Evolutionary conservation across 2,113 vertebrate genomes (phyloP).

Genomic region (Paratilapia polleni): DNA sequence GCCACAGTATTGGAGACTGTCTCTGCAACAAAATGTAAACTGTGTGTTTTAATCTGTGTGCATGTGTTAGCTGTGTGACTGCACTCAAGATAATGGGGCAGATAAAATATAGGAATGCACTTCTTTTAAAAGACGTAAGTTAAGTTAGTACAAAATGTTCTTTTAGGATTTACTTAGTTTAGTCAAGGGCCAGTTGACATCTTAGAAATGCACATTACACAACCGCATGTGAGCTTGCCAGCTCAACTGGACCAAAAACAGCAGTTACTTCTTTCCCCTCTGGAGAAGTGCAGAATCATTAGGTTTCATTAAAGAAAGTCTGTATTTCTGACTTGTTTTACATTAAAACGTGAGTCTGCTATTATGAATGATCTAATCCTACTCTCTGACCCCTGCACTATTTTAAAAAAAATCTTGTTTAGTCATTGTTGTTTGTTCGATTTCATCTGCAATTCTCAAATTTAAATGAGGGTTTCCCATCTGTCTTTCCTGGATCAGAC

Average conservation of each 20-base stretch:
- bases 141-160: neutral
- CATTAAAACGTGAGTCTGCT: neutral
- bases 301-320: neutral
- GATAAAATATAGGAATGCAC: neutral
- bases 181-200: slow-evolving; percentile 5
- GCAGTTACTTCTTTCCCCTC: neutral
- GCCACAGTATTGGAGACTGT: neutral
- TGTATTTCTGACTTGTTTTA: neutral
- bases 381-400: neutral
- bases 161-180: neutral
- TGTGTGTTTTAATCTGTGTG: slow-evolving; percentile 34
- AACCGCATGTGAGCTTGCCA: slow-evolving; percentile 31
- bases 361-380: neutral
- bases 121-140: neutral
- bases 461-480: neutral
- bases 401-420: neutral
- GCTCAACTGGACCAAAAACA: slow-evolving; percentile 7
- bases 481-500: slow-evolving; percentile 67
- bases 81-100: neutral
- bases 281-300: slow-evolving; percentile 10
- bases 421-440: neutral
- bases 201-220: slow-evolving; percentile 9
- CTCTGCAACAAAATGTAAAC: slow-evolving; percentile 5
- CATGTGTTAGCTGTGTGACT: slow-evolving; percentile 4
- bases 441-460: neutral